Conservation (phyloP, 2,888 invertebrate species). For the Chloromyia formosa region DNA sequence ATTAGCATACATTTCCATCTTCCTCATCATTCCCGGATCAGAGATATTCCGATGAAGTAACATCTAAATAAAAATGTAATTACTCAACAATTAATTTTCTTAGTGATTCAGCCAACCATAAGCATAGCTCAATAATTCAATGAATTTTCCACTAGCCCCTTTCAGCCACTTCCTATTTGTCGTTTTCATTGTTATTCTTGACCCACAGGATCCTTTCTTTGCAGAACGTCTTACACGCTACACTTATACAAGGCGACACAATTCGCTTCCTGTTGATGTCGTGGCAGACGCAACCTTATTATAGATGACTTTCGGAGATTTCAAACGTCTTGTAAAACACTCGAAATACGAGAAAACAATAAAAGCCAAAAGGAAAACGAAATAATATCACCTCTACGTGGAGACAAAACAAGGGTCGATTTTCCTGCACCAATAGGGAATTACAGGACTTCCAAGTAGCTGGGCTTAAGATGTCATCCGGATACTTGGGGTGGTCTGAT, state of each 20-base stretch:
- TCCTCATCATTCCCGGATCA: neutral
- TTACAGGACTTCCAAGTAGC: slow-evolving; percentile 42
- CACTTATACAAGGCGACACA: slow-evolving; percentile 49
- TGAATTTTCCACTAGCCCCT: slow-evolving; percentile 46
- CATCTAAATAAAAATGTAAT: slow-evolving; percentile 4
- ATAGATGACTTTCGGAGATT: slow-evolving; percentile 31
- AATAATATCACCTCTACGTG: slow-evolving; percentile 32
- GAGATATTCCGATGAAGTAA: neutral
- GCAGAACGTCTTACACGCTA: neutral
- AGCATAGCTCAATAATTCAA: slow-evolving; percentile 54
- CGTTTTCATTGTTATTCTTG: slow-evolving; percentile 12
- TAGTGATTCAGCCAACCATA: slow-evolving; percentile 61
- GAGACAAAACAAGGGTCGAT: slow-evolving; percentile 39
- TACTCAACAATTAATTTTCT: slow-evolving; percentile 65
- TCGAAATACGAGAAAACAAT: neutral
- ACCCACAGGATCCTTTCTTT: slow-evolving; percentile 11
- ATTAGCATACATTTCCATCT: neutral
- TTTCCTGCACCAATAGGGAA: neutral
- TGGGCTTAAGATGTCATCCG: slow-evolving; percentile 39
- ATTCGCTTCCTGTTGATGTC: slow-evolving; percentile 50
- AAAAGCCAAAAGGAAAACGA: slow-evolving; percentile 9
- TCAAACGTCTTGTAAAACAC: slow-evolving; percentile 12
- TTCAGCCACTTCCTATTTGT: slow-evolving; percentile 32
- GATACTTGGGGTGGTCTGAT: neutral
- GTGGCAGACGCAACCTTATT: slow-evolving; percentile 45